Evolutionary conservation across 2,113 vertebrate genomes (phyloP).

Genomic region (Hippocampus mohnikei): DNA sequence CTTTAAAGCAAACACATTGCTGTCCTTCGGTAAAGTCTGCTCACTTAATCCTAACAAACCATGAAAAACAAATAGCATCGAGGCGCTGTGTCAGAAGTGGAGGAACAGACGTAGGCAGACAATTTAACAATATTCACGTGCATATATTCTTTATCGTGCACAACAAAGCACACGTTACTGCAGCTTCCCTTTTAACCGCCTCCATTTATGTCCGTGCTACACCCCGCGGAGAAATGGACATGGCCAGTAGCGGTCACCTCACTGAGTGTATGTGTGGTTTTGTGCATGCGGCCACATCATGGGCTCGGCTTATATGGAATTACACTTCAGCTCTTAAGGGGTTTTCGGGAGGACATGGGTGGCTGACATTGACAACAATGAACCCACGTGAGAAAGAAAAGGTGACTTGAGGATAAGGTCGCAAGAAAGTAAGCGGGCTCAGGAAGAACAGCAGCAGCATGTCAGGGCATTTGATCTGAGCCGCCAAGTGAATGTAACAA

Average conservation of each 20-base stretch:
- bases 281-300: background rate
- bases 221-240: too few species aligned
- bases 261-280: background rate
- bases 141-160: too few species aligned
- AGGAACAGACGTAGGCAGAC: too few species aligned
- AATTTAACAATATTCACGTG: too few species aligned
- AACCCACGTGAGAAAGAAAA: background rate
- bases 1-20: too few species aligned
- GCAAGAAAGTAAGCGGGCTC: background rate
- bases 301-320: slow-evolving; percentile 6
- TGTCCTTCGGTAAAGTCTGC: too few species aligned
- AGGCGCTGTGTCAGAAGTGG: too few species aligned
- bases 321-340: background rate
- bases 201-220: too few species aligned
- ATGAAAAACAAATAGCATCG: too few species aligned
- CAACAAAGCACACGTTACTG: too few species aligned
- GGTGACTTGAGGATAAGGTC: background rate
- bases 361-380: slow-evolving; percentile 3
- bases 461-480: background rate
- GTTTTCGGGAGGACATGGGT: background rate
- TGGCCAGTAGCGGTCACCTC: background rate
- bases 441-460: background rate
- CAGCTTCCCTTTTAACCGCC: too few species aligned
- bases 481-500: background rate
- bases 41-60: too few species aligned